Conservation (phyloP, 2,113 vertebrate genomes). For the Neolamprologus ventralis region DNA sequence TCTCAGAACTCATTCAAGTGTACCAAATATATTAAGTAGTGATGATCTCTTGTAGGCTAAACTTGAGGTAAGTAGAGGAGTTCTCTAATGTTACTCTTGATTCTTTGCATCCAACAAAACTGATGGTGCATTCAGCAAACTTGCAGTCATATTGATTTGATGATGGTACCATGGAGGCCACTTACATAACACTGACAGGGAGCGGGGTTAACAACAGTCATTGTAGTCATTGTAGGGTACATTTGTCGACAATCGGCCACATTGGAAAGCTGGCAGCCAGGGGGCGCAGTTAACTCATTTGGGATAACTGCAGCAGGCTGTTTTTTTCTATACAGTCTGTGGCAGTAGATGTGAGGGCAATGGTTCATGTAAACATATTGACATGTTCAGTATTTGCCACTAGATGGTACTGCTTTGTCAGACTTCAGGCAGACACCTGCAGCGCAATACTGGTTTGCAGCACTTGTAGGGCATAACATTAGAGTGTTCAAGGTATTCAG, state of each 20-base stretch:
- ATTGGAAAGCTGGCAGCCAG: neutral
- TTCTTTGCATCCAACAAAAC: neutral
- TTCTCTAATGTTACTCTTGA: neutral
- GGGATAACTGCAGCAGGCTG: neutral
- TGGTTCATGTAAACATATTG: neutral
- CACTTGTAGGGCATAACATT: neutral
- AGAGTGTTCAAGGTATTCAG: neutral
- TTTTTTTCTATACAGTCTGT: neutral
- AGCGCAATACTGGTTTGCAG: neutral
- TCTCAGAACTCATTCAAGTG: neutral
- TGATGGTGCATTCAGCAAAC: neutral
- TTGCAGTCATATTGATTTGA: neutral
- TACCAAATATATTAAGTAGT: neutral
- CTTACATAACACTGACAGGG: neutral
- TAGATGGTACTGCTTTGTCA: constrained; percentile 34
- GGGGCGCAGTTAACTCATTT: neutral
- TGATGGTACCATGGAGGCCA: neutral
- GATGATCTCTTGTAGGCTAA: neutral
- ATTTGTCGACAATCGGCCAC: neutral
- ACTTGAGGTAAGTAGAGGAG: neutral
- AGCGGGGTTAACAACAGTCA: neutral
- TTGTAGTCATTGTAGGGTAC: neutral
- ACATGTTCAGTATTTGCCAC: neutral
- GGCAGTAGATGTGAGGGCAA: neutral
- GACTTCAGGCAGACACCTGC: neutral